These are phyloP conservation scores for Brachionus paranguensis DNA, from an alignment of 1,140 invertebrate species.

Conservation along the genomic window DNA sequence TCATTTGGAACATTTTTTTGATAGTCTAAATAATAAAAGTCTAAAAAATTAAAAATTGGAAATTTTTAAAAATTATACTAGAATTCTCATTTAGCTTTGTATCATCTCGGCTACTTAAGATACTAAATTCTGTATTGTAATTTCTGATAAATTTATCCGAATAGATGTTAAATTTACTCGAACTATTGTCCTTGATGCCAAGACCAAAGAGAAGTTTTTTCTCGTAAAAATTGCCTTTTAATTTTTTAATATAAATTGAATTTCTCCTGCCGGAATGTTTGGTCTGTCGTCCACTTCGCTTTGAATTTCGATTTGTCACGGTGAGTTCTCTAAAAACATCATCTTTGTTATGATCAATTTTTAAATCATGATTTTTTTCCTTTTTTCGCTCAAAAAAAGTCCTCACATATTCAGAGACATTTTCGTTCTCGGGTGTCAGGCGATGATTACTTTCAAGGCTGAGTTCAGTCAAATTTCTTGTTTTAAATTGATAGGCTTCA, in stretches of 20 bases:
- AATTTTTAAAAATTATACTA: not conserved
- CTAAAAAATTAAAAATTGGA: not conserved
- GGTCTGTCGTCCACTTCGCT: not conserved
- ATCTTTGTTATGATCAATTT: not conserved
- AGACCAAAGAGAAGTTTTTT: not conserved
- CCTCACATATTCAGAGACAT: not conserved
- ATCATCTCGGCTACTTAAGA: not conserved
- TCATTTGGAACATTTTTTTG: not conserved
- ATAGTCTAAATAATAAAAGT: not conserved
- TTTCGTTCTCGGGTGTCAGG: not conserved
- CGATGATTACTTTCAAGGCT: not conserved
- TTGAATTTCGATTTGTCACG: not conserved
- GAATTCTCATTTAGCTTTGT: too few relatives aligned
- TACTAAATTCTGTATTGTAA: not conserved
- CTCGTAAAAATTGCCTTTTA: conserved; percentile 2
- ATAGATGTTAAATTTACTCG: not conserved
- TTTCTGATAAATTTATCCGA: not conserved
- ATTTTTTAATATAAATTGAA: conserved; percentile 25
- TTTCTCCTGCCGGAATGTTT: not conserved
- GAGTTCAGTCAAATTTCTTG: not conserved
- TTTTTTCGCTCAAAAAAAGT: not conserved
- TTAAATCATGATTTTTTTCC: not conserved
- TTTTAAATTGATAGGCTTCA: not conserved
- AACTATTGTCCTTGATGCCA: not conserved
- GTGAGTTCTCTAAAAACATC: not conserved